Evolutionary conservation across 92 coral and sea anemone species (phyloP).

Genomic region (Epizoanthus illoricatus): DNA sequence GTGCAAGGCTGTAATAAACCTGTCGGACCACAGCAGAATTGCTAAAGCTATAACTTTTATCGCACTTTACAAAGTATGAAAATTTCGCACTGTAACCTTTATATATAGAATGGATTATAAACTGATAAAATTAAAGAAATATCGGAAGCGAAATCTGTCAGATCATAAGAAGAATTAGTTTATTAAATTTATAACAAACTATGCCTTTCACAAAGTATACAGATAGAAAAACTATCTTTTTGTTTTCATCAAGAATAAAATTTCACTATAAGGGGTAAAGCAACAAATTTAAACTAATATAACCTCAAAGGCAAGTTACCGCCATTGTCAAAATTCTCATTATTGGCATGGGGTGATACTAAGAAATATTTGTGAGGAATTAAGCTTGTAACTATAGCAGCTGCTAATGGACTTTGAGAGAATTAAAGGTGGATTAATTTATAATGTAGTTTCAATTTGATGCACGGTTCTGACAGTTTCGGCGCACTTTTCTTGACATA

Average conservation of each 20-base stretch:
- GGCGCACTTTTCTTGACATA: constrained; percentile 15
- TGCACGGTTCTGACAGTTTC: constrained; percentile 23
- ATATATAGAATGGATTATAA: too few relatives aligned
- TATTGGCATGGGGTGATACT: constrained; percentile 28
- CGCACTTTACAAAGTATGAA: background rate
- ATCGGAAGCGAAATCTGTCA: background rate
- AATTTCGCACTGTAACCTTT: too few relatives aligned
- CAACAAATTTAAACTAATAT: constrained; percentile 26
- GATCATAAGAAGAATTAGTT: background rate
- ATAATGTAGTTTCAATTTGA: constrained; percentile 43
- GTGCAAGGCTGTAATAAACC: constrained; percentile 14
- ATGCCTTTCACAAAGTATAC: background rate
- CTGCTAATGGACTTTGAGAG: constrained; percentile 42
- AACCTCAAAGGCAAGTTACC: constrained; percentile 11
- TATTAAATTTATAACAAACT: background rate
- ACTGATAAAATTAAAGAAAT: background rate
- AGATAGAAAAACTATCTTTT: constrained; percentile 3
- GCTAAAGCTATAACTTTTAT: background rate
- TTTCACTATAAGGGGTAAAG: background rate
- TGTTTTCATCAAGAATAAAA: constrained; percentile 1
- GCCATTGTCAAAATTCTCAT: constrained; percentile 1
- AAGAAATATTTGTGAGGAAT: constrained; percentile 67
- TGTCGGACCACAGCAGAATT: background rate
- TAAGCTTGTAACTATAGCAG: constrained; percentile 65
- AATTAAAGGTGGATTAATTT: constrained; percentile 34